A percentile compares a stretch with the other conserved stretches of the same genome.
phyloP scores from a whole-genome alignment of 2,888 invertebrate genomes.

The Thereva unica region DNA sequence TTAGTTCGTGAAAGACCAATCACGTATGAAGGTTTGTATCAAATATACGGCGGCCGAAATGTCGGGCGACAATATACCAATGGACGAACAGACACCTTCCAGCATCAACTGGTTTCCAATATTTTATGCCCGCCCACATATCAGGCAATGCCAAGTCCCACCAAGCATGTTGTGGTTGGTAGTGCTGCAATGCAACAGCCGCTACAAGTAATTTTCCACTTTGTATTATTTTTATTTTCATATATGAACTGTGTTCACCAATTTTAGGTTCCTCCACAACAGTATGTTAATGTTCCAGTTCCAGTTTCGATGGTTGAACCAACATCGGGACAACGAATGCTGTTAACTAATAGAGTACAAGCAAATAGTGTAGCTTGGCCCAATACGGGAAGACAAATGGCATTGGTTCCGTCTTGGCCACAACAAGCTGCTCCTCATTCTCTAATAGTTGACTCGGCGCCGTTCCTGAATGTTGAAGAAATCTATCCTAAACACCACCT shows the following conservation, averaged over 20 bases:
- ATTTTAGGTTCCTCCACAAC: slow-evolving; percentile 74
- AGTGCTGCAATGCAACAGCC: slow-evolving; percentile 60
- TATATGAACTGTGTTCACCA: slow-evolving; percentile 27
- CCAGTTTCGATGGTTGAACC: slow-evolving; percentile 94
- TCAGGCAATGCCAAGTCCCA: slow-evolving; percentile 76
- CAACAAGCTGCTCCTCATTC: slow-evolving; percentile 74
- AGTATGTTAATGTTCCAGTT: slow-evolving; percentile 70
- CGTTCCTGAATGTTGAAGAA: slow-evolving; percentile 68
- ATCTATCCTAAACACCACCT: slow-evolving; percentile 65
- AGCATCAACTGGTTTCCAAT: slow-evolving; percentile 91
- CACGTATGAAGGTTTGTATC: slow-evolving; percentile 72
- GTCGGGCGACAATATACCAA: slow-evolving; percentile 71
- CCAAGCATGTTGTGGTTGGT: slow-evolving; percentile 62
- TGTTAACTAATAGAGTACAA: slow-evolving; percentile 64
- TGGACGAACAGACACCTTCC: slow-evolving; percentile 79
- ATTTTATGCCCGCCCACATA: slow-evolving; percentile 89
- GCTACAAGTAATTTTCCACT: slow-evolving; percentile 51
- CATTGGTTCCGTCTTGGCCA: slow-evolving; percentile 83
- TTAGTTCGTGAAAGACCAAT: slow-evolving; percentile 73
- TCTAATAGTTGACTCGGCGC: slow-evolving; percentile 75
- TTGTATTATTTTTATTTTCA: slow-evolving; percentile 25
- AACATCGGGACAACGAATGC: slow-evolving; percentile 76
- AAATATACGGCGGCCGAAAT: slow-evolving; percentile 69
- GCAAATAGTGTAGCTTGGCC: slow-evolving; percentile 58
- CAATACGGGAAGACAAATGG: slow-evolving; percentile 70